Conservation (phyloP, 2,888 invertebrate genomes). For the Agrochola lota region DNA sequence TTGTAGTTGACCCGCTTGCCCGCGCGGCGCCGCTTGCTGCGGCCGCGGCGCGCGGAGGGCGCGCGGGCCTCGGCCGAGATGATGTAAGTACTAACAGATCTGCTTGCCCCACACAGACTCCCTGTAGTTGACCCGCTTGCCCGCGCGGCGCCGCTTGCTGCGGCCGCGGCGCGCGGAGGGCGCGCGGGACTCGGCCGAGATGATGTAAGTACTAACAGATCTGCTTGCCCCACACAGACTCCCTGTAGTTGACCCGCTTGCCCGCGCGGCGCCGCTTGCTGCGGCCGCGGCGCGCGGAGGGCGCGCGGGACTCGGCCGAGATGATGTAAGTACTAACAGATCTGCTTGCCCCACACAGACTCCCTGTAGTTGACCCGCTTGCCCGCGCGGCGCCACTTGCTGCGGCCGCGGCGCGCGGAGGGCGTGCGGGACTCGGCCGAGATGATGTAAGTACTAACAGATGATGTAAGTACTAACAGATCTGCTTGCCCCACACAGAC, state of each 20-base stretch:
- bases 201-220: slow-evolving; percentile 30
- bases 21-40: slow-evolving; percentile 78
- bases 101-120: slow-evolving; percentile 86
- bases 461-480: slow-evolving; percentile 25
- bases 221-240: slow-evolving; percentile 85
- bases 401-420: slow-evolving; percentile 71
- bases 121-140: slow-evolving; percentile 82
- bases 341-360: slow-evolving; percentile 84
- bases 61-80: slow-evolving; percentile 81
- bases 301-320: slow-evolving; percentile 79
- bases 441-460: too few relatives aligned
- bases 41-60: slow-evolving; percentile 69
- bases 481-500: slow-evolving; percentile 84
- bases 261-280: slow-evolving; percentile 76
- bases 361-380: slow-evolving; percentile 85
- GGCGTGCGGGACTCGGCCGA: slow-evolving; percentile 80
- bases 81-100: slow-evolving; percentile 34
- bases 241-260: slow-evolving; percentile 83
- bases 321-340: slow-evolving; percentile 54
- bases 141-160: slow-evolving; percentile 76
- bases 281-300: slow-evolving; percentile 71
- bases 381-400: slow-evolving; percentile 76
- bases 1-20: slow-evolving; percentile 82
- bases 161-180: slow-evolving; percentile 72
- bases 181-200: slow-evolving; percentile 81